These are phyloP conservation scores for Aurelia aurita DNA, from an alignment of 30 jellyfish, hydroid and myxozoan genomes.

Conservation along the genomic window DNA sequence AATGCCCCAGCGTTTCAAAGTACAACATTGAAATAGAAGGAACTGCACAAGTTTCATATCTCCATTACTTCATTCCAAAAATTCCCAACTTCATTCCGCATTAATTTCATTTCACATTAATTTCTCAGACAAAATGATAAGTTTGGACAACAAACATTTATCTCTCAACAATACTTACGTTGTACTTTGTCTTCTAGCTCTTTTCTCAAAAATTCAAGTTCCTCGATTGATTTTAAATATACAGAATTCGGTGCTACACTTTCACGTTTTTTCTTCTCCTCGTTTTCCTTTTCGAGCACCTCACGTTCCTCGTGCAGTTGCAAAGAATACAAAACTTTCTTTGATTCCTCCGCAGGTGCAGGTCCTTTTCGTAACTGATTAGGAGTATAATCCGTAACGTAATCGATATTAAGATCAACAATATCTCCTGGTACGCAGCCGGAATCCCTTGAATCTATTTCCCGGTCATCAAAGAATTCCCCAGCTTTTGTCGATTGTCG, in stretches of 20 bases:
- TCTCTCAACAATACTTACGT: conserved; percentile 27
- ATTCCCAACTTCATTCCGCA: no score
- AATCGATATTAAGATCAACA: conserved; percentile 73
- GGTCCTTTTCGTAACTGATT: conserved; percentile 56
- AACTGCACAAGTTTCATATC: no score
- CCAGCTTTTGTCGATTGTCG: conserved; percentile 12
- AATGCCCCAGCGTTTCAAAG: no score
- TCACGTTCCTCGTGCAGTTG: conserved; percentile 80
- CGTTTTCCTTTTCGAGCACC: conserved; percentile 57
- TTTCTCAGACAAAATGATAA: not conserved
- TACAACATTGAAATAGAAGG: no score
- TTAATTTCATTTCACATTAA: no score
- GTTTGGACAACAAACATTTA: no score
- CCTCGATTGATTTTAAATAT: conserved; percentile 43
- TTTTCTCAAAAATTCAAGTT: conserved; percentile 23
- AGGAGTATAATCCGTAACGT: conserved; percentile 74
- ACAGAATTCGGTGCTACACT: conserved; percentile 55
- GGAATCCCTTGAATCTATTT: conserved; percentile 77
- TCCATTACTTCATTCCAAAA: no score
- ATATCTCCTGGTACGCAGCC: conserved; percentile 91
- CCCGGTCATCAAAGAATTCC: conserved; percentile 62
- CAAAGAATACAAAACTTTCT: conserved; percentile 65
- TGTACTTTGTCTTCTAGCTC: conserved; percentile 70
- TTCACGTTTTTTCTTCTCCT: conserved; percentile 49
- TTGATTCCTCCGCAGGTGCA: conserved; percentile 85